Evolutionary conservation across 2,888 invertebrate genomes (phyloP).

Genomic region (Heteropelma amictum): DNA sequence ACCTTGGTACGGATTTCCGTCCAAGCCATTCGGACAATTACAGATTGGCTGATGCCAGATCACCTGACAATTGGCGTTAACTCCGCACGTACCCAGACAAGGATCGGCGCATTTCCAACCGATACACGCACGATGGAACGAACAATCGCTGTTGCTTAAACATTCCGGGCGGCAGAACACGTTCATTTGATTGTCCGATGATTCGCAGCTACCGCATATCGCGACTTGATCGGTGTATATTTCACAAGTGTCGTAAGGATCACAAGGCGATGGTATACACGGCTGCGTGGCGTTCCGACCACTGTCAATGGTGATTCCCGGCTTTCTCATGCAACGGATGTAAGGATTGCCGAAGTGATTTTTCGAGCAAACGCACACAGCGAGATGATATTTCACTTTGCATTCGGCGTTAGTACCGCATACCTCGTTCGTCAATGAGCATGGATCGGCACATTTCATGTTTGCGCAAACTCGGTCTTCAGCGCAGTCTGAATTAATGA

Average conservation of each 20-base stretch:
- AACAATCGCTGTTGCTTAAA: slow-evolving; percentile 88
- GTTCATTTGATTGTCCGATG: slow-evolving; percentile 83
- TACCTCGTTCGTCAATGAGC: slow-evolving; percentile 82
- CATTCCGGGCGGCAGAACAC: slow-evolving; percentile 91
- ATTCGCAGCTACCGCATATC: slow-evolving; percentile 88
- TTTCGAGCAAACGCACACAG: slow-evolving; percentile 88
- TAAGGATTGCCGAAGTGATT: slow-evolving; percentile 90
- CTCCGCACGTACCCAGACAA: slow-evolving; percentile 86
- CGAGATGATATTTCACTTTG: slow-evolving; percentile 88
- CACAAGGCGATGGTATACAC: slow-evolving; percentile 89
- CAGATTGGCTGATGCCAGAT: slow-evolving; percentile 90
- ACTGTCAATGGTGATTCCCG: slow-evolving; percentile 60
- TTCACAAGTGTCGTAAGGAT: slow-evolving; percentile 83
- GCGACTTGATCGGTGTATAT: slow-evolving; percentile 87
- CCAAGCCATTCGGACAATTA: slow-evolving; percentile 88
- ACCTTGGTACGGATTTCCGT: slow-evolving; percentile 88
- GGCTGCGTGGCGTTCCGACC: slow-evolving; percentile 82
- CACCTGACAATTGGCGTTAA: slow-evolving; percentile 87
- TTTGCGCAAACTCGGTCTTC: slow-evolving; percentile 87
- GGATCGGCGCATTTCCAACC: slow-evolving; percentile 85
- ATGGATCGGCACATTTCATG: slow-evolving; percentile 87
- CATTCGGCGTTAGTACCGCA: slow-evolving; percentile 92
- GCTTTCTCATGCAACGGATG: slow-evolving; percentile 84
- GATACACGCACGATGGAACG: slow-evolving; percentile 86
- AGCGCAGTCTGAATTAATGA: slow-evolving; percentile 90